A percentile compares a stretch with the other conserved stretches of the same genome.
phyloP scores from a whole-genome alignment of 53 echinoderm and acorn worm species.

The Patiria pectinifera region DNA sequence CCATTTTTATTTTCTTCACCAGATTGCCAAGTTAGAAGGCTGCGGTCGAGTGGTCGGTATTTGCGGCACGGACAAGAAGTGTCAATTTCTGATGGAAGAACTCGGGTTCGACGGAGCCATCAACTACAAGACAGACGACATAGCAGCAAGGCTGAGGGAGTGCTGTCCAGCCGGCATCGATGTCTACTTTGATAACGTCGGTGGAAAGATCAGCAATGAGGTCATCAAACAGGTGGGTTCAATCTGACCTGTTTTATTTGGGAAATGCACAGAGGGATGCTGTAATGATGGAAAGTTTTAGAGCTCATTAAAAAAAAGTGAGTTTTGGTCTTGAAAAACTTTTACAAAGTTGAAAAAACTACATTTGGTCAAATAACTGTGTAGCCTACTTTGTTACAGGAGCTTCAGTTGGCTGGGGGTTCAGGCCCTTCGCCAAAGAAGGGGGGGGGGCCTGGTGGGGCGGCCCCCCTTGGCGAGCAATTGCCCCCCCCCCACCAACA shows the following conservation, averaged over 20 bases:
- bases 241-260: background rate
- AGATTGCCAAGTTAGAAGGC: conserved; percentile 77
- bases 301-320: too few species aligned
- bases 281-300: too few species aligned
- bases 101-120: conserved; percentile 74
- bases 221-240: conserved; percentile 73
- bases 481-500: too few species aligned
- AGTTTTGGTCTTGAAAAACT: too few species aligned
- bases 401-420: too few species aligned
- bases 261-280: too few species aligned
- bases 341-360: too few species aligned
- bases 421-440: too few species aligned
- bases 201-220: conserved; percentile 73
- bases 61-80: conserved; percentile 79
- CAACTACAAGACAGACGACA: conserved; percentile 81
- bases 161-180: conserved; percentile 74
- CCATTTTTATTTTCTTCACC: background rate
- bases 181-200: conserved; percentile 88
- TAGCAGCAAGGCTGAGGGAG: conserved; percentile 56
- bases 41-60: conserved; percentile 76
- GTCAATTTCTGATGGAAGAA: conserved; percentile 69
- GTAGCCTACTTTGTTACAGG: too few species aligned
- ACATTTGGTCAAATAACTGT: too few species aligned
- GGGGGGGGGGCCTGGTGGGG: too few species aligned
- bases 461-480: too few species aligned